phyloP scores from a whole-genome alignment of 2,888 invertebrate species.

The Sipha maydis region DNA sequence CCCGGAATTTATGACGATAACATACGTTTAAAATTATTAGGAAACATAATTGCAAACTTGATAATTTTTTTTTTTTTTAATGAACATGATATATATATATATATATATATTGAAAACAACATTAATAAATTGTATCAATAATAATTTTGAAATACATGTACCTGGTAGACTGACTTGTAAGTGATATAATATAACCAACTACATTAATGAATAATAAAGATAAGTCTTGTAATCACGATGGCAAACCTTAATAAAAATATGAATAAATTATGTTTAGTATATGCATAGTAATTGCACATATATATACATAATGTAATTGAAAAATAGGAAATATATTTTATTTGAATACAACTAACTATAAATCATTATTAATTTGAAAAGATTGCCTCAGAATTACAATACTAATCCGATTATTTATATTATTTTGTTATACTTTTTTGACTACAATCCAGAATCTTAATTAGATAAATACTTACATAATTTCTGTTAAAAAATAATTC shows the following conservation, averaged over 20 bases:
- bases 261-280: neutral
- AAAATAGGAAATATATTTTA: neutral
- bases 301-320: neutral
- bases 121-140: neutral
- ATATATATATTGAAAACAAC: neutral
- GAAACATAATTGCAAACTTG: neutral
- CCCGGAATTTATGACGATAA: neutral
- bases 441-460: neutral
- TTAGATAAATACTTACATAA: neutral
- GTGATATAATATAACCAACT: neutral
- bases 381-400: neutral
- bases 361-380: slow-evolving; percentile 12
- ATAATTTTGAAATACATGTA: neutral
- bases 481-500: neutral
- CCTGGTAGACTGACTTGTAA: too few species aligned
- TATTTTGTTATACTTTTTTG: neutral
- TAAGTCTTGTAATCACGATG: neutral
- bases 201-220: neutral
- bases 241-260: neutral
- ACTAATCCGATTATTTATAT: slow-evolving; percentile 21
- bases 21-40: neutral
- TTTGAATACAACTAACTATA: neutral
- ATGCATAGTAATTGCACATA: neutral
- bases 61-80: neutral
- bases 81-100: neutral